Base-by-base conservation (phyloP, 2,888 invertebrate genomes). In the Prenolepis imparis region DNA sequence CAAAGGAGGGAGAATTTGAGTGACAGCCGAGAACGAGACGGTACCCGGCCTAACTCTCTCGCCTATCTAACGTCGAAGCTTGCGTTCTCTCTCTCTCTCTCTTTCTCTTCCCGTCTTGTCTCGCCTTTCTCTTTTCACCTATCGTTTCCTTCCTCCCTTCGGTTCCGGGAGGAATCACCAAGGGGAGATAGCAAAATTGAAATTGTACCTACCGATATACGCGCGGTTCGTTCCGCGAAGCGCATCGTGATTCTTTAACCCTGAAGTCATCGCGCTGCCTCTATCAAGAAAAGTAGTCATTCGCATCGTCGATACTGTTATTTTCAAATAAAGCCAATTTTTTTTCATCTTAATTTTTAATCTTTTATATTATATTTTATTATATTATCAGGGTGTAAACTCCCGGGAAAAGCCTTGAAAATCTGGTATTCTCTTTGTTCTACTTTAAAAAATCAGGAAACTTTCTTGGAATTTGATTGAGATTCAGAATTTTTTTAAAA, bases 21-120 rank as follows among this genome's bases (percentile, higher is more conserved):
- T 94, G 94, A 93, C 94, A 93, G 93, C 89, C 91, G 88, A 89
- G 92, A 91, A 93, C 91, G 93, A 93, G 93, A 92, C 91, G 91
- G 67, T 48, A 57, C 67, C 57, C 78, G 82, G 89, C 88, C 91
- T 90, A 91, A 89, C 89, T 91, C 84, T 86, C 90, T 89, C 86
- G 90, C 90, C 84, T 92, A 92, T 92, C 92, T 91, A 90, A 92
- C 91, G 89, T 90, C 84, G 88, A 87, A 92, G 92, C 92, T 90
- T 90, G 85, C 84, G 82, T 28, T 82, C 85, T 74, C 84, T 77
- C 63, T 78, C 80, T 67, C 78, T 2, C 75, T 61, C 44, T 84
- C 84, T 80, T 24, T 57, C 57, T n/a, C 59, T 64, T 57, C 44
- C 52, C 44, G 48, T 57, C 36, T 75, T 67, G 67, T 68, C 44